Conservation (phyloP, 2,888 invertebrate genomes). For the Melanostoma mellinum region DNA sequence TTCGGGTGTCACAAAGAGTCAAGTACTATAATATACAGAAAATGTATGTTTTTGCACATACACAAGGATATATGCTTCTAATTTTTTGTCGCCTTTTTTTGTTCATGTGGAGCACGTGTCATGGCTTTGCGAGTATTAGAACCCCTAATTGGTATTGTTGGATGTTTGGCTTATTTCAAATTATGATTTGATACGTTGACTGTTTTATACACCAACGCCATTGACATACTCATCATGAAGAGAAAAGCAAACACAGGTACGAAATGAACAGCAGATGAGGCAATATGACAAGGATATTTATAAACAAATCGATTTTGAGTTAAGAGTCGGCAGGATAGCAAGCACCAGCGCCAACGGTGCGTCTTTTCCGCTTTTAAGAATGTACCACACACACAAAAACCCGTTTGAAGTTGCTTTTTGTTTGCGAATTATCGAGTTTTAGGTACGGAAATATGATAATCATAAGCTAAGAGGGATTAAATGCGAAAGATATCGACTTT, state of each 20-base stretch:
- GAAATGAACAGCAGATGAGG: background rate
- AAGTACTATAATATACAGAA: conserved; percentile 6
- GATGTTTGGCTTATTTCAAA: conserved; percentile 35
- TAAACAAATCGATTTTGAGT: conserved; percentile 16
- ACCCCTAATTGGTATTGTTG: conserved; percentile 38
- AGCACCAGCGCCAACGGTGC: no score
- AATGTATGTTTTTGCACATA: background rate
- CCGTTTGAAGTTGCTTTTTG: no score
- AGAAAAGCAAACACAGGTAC: background rate
- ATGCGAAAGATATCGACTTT: no score
- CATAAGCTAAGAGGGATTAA: no score
- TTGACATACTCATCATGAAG: conserved; percentile 5
- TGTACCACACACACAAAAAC: no score
- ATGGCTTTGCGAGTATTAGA: conserved; percentile 29
- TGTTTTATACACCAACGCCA: no score
- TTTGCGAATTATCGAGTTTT: no score
- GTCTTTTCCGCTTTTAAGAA: no score
- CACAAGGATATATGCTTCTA: background rate
- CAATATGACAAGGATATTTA: conserved; percentile 31
- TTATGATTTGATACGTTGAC: conserved; percentile 37
- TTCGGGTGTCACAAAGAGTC: conserved; percentile 22
- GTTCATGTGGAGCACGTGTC: conserved; percentile 31
- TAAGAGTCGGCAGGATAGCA: background rate
- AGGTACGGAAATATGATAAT: no score
- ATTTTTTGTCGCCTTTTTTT: conserved; percentile 2